A percentile compares a stretch with the other conserved stretches of the same genome.
These are phyloP conservation scores for Spodoptera exigua DNA, from an alignment of 2,888 invertebrate genomes.

Conservation along the genomic window DNA sequence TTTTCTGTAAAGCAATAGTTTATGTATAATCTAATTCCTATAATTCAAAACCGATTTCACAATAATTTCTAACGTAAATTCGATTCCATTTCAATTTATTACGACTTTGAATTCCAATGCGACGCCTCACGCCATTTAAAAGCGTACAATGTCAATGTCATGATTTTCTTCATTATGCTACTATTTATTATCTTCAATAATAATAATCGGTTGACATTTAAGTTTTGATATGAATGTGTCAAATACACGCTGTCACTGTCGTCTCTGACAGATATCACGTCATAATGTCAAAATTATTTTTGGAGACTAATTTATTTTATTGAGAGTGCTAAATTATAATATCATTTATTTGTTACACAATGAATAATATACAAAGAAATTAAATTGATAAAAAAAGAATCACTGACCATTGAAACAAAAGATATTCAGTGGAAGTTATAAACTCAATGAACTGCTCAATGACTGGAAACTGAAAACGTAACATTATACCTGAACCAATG, in stretches of 20 bases:
- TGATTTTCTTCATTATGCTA: conserved; percentile 4
- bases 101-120: conserved; percentile 17
- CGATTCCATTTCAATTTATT: conserved; percentile 33
- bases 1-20: background rate
- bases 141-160: conserved; percentile 3
- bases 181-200: background rate
- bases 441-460: too few species aligned
- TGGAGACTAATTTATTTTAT: too few species aligned
- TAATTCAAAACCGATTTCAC: conserved; percentile 23
- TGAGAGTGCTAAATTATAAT: too few species aligned
- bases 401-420: too few species aligned
- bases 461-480: conserved; percentile 6
- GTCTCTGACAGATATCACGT: too few species aligned
- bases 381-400: too few species aligned
- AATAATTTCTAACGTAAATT: conserved; percentile 11
- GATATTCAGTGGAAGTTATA: too few species aligned
- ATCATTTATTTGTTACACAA: too few species aligned
- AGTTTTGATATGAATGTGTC: conserved; percentile 1
- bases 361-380: too few species aligned
- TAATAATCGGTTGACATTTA: background rate
- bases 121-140: conserved; percentile 40
- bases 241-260: background rate
- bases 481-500: too few species aligned
- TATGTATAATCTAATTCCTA: too few species aligned
- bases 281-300: too few species aligned